Conservation (phyloP, 2,797 vertebrate genomes). For the Mus spretus region DNA sequence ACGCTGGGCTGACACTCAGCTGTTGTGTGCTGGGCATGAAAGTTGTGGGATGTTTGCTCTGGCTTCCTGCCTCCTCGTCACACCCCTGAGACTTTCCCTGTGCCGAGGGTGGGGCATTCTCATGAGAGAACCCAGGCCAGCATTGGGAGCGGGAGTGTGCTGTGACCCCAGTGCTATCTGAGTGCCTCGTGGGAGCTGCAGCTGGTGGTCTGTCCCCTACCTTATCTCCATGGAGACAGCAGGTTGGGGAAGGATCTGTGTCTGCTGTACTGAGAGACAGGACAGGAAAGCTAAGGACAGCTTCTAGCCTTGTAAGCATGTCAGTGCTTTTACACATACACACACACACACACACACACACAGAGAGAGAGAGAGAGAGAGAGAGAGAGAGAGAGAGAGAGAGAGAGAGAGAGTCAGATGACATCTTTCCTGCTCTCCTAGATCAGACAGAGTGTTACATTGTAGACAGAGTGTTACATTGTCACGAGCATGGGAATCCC, state of each 20-base stretch:
- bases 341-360: not conserved
- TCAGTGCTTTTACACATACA: not conserved
- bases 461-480: not conserved
- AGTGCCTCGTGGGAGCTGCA: not conserved
- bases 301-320: no score
- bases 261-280: rapidly evolving
- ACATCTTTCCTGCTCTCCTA: not conserved
- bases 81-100: not conserved
- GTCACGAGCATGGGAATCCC: not conserved
- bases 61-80: not conserved
- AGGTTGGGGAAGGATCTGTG: not conserved
- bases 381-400: no score
- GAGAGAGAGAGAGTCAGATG: not conserved
- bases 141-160: not conserved
- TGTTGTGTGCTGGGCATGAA: rapidly evolving
- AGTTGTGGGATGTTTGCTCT: not conserved
- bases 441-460: not conserved
- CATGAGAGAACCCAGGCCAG: not conserved
- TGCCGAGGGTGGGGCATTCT: not conserved
- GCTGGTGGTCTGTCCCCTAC: no score
- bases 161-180: not conserved
- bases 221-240: not conserved
- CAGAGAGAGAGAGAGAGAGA: not conserved
- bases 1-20: no score
- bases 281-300: not conserved